phyloP scores from a whole-genome alignment of 1,140 invertebrate genomes.

The Bombyx mori region ASM3026992v2 NC_085112.1:4171501-4172000 shows the following conservation, averaged over 20 bases:
- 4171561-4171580: constrained; percentile 2
- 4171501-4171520: background rate
- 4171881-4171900: constrained; percentile 5
- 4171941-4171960: constrained; percentile 7
- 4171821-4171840: constrained; percentile 10
- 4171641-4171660: background rate
- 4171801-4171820: constrained; percentile 9
- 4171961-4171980: constrained; percentile 22
- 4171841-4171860: constrained; percentile 2
- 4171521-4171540: constrained; percentile 1
- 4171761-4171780: constrained; percentile 9
- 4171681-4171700: constrained; percentile 11
- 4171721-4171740: constrained; percentile 13
- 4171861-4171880: constrained; percentile 12
- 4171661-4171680: constrained; percentile 13
- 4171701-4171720: constrained; percentile 11
- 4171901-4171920: constrained; percentile 8
- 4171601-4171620: constrained; percentile 4
- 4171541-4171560: constrained; percentile 8
- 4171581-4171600: constrained; percentile 8
- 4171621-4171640: background rate
- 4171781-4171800: constrained; percentile 7
- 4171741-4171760: constrained; percentile 17
- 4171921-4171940: constrained; percentile 5
- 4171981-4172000: constrained; percentile 11